Percentiles rank a stretch among this genome's conserved stretches.
These are phyloP conservation scores for Lepetodrilus schrolli DNA, from an alignment of 2,888 invertebrate species.

Conservation along the genomic window DNA sequence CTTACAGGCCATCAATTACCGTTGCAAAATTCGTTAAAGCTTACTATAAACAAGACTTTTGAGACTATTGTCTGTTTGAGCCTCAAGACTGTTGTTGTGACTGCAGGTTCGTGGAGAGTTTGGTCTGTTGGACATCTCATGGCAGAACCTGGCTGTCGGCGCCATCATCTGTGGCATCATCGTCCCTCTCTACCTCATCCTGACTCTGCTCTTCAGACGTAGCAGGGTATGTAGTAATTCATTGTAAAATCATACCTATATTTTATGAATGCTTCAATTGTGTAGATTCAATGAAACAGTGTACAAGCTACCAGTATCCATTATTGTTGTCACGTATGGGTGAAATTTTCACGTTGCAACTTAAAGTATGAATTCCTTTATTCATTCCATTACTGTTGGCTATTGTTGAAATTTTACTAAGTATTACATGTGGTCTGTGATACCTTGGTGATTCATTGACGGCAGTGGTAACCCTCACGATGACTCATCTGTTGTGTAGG, in stretches of 20 bases:
- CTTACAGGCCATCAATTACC: neutral
- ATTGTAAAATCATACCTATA: too few species aligned
- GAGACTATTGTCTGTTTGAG: neutral
- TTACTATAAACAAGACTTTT: neutral
- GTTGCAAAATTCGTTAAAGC: neutral
- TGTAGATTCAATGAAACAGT: too few species aligned
- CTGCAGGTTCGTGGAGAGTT: constrained; percentile 73
- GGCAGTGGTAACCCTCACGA: too few species aligned
- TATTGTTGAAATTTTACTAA: too few species aligned
- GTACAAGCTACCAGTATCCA: too few species aligned
- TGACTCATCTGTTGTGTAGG: constrained; percentile 31
- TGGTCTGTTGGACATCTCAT: constrained; percentile 71
- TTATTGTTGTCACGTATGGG: too few species aligned
- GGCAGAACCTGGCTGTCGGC: constrained; percentile 68
- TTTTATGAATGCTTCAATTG: too few species aligned
- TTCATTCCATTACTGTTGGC: too few species aligned
- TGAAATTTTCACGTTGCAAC: too few species aligned
- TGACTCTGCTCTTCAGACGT: constrained; percentile 70
- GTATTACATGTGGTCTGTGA: too few species aligned
- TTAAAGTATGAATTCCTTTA: too few species aligned
- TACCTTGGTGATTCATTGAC: too few species aligned
- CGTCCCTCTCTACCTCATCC: constrained; percentile 63
- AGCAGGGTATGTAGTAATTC: constrained; percentile 67
- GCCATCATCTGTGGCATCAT: constrained; percentile 63
- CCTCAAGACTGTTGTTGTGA: neutral